Evolutionary conservation across 2,888 invertebrate genomes (phyloP).

Genomic region (Leptodirus hochenwartii): DNA sequence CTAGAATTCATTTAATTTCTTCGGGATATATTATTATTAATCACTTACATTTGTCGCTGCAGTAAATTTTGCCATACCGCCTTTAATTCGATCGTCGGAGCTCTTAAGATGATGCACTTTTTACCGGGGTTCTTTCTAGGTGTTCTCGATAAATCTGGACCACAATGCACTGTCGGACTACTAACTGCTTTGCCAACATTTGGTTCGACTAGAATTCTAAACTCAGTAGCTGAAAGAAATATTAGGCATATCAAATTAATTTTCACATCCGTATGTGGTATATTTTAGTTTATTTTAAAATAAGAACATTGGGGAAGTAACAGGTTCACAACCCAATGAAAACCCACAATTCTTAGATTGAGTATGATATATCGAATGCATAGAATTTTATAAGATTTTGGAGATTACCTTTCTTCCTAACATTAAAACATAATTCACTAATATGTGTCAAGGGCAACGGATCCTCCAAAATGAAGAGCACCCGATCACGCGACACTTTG

Average conservation of each 20-base stretch:
- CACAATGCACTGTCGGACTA: constrained; percentile 56
- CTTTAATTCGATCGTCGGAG: constrained; percentile 68
- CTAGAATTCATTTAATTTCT: background rate
- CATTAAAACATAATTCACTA: constrained; percentile 68
- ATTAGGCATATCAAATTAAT: too few relatives aligned
- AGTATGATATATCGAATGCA: too few relatives aligned
- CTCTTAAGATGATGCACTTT: constrained; percentile 54
- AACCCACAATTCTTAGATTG: too few relatives aligned
- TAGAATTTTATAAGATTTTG: too few relatives aligned
- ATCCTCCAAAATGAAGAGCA: constrained; percentile 75
- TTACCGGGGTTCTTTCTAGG: constrained; percentile 45
- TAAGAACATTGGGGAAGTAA: too few relatives aligned
- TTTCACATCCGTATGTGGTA: background rate
- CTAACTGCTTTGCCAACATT: constrained; percentile 41
- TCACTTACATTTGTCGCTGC: constrained; percentile 68
- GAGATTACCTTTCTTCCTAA: constrained; percentile 69
- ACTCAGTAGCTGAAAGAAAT: constrained; percentile 52
- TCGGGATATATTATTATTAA: too few relatives aligned
- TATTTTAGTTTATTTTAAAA: background rate
- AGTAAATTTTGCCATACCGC: constrained; percentile 82
- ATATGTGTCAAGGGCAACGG: constrained; percentile 61
- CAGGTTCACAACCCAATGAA: too few relatives aligned
- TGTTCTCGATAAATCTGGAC: constrained; percentile 40
- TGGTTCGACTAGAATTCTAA: constrained; percentile 57
- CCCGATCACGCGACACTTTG: constrained; percentile 69